Base-by-base conservation (phyloP, 2,888 invertebrate species). In the Drosophila kanekoi region DNA sequence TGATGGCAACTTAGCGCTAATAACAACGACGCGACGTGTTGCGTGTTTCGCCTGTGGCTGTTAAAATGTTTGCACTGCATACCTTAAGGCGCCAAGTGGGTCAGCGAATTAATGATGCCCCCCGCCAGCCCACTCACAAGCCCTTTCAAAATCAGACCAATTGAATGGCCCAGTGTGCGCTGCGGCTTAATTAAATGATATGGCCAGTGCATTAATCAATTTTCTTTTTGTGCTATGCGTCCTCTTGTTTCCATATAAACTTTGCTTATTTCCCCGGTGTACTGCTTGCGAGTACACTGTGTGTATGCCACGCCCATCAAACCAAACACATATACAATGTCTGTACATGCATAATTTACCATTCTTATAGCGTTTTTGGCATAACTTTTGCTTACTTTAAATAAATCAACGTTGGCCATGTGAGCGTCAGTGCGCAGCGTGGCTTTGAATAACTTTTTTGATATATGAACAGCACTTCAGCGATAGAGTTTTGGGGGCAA, bases 1-100 rank as follows among this genome's bases (percentile, higher is more conserved):
- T 90, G 79, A 89, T 85, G 83, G 89, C 81, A 89, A 85, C 85
- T 89, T 86, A 79, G 77, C 78, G 75, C 77, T 77, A 81, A 89
- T 89, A 81, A 80, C 78, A 81, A 75, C 60, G 40, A 48, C 32
- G 54, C 86, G 20, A 48, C 67, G 68, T 79, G 79, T 63, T 45
- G 76, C 75, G 40, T 57, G 49, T 40, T 59, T 33, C 8, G 53
- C 62, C 35, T 18, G 4, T 64, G 54, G 45, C 37, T 40, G 40
- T 18, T 56, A 16, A 69, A 76, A 70, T 53, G 48, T 54, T 61
- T 65, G 44, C 33, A 48, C 45, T 61, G 77, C 77, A 73, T 69
- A 60, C 60, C 76, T 89, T 70, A 43, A 84, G 81, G 63, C 60
- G 57, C 33, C 47, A 44, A 53, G 49, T 54, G 60, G 57, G 68